phyloP scores from a whole-genome alignment of 2,113 vertebrate genomes.

The Apistogramma diplotaenia region DNA sequence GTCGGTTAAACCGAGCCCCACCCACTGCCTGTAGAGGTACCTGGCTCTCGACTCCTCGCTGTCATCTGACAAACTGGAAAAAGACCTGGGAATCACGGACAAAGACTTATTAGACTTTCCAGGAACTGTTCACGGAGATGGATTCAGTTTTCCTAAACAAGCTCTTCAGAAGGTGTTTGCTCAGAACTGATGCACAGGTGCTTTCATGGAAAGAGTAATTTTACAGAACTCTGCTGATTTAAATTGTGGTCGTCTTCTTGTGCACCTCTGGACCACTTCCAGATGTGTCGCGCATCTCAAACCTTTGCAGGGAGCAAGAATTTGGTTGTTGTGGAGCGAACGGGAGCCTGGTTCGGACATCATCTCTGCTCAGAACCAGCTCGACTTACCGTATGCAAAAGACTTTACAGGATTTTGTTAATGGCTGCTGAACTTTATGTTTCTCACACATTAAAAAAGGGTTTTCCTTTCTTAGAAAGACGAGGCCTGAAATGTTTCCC shows the following conservation, averaged over 20 bases:
- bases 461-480: too few relatives aligned
- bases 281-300: neutral
- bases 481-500: neutral
- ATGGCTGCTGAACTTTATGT: too few relatives aligned
- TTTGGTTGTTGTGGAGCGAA: too few relatives aligned
- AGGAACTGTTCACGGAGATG: neutral
- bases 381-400: too few relatives aligned
- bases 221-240: neutral
- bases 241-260: neutral
- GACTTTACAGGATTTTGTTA: too few relatives aligned
- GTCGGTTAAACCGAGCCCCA: slow-evolving; percentile 83
- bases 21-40: slow-evolving; percentile 83
- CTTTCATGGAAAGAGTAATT: too few relatives aligned
- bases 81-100: slow-evolving; percentile 72
- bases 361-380: neutral
- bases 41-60: slow-evolving; percentile 72
- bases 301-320: too few relatives aligned
- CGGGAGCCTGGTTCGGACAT: too few relatives aligned
- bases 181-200: too few relatives aligned
- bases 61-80: slow-evolving; percentile 73
- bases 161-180: too few relatives aligned
- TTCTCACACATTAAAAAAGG: too few relatives aligned
- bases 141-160: neutral
- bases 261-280: neutral
- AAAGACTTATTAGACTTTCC: neutral